Conservation (phyloP, 2,113 vertebrate species). For the Colistium nudipinnis region DNA sequence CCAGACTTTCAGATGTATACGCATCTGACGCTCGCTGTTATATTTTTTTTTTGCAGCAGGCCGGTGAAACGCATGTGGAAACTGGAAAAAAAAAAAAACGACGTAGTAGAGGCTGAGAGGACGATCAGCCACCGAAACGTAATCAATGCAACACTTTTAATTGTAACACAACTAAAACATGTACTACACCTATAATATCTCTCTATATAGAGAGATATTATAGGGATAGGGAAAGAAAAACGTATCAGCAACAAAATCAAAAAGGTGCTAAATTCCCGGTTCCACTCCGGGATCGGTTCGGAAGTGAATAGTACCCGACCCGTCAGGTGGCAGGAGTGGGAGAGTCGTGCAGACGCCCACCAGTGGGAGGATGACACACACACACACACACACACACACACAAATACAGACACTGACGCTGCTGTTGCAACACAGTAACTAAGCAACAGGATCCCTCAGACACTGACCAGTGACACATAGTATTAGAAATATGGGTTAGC, state of each 20-base stretch:
- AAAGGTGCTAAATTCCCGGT: background rate
- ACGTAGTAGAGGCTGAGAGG: no score
- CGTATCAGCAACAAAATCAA: no score
- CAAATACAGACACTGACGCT: conserved; percentile 62
- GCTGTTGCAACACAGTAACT: conserved; percentile 72
- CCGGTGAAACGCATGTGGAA: no score
- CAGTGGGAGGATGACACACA: conserved; percentile 70
- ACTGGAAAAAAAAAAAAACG: no score
- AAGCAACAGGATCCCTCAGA: conserved; percentile 77
- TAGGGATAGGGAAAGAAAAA: background rate
- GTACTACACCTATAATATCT: no score
- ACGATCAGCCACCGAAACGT: no score
- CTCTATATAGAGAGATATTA: background rate
- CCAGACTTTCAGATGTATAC: no score
- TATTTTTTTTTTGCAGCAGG: no score
- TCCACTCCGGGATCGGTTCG: background rate
- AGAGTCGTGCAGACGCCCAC: conserved; percentile 73
- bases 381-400: conserved; percentile 61
- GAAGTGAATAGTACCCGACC: background rate
- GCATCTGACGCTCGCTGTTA: no score
- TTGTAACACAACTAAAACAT: no score
- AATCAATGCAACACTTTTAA: no score
- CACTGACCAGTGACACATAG: conserved; percentile 75
- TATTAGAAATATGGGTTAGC: conserved; percentile 70
- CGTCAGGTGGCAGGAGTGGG: conserved; percentile 36